Evolutionary conservation across 2,797 vertebrate species (phyloP).

Genomic region (Lepilemur ruficaudatus): DNA sequence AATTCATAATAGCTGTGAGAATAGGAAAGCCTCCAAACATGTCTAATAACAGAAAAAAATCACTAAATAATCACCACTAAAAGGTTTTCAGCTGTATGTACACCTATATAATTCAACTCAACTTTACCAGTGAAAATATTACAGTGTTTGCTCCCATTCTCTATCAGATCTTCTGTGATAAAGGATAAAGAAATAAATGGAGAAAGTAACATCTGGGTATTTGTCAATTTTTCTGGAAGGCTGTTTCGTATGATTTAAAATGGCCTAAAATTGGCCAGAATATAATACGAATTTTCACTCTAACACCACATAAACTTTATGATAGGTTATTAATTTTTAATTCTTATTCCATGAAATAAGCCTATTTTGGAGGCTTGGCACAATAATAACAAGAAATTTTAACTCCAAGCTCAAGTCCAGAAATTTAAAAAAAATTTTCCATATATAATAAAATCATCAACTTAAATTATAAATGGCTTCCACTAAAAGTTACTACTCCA

Average conservation of each 20-base stretch:
- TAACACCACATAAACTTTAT: neutral
- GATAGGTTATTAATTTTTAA: conserved; percentile 14
- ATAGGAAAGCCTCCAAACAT: conserved; percentile 34
- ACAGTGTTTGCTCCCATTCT: conserved; percentile 43
- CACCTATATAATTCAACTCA: conserved; percentile 43
- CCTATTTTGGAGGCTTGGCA: neutral
- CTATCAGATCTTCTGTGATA: conserved; percentile 28
- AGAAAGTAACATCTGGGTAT: neutral
- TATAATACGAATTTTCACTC: conserved; percentile 38
- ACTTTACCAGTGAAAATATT: conserved; percentile 27
- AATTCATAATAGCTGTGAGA: neutral
- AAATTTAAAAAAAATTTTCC: neutral
- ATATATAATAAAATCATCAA: conserved; percentile 36
- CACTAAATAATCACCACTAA: conserved; percentile 15
- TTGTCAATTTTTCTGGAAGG: conserved; percentile 33
- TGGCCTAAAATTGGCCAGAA: neutral
- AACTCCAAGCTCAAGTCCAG: conserved; percentile 14
- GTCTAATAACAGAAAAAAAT: conserved; percentile 9
- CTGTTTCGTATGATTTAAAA: conserved; percentile 23
- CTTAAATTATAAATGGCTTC: conserved; percentile 40
- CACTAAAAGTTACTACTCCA: conserved; percentile 33
- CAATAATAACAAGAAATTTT: conserved; percentile 11
- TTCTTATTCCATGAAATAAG: neutral
- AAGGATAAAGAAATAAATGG: neutral
- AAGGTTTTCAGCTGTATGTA: conserved; percentile 48